phyloP scores from a whole-genome alignment of 2,113 vertebrate species.

The Ptilonorhynchus violaceus region DNA sequence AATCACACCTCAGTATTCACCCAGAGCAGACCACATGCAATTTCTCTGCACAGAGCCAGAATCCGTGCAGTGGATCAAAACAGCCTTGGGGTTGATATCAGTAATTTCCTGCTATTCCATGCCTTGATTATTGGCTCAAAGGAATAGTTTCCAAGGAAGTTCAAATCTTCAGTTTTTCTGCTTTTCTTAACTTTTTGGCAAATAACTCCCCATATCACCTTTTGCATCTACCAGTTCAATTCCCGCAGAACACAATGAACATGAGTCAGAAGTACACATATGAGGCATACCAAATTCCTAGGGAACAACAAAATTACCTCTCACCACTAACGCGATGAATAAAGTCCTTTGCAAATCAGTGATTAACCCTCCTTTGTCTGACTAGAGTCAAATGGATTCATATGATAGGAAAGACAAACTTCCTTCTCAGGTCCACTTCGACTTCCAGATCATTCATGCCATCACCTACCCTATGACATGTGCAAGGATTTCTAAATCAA shows the following conservation, averaged over 20 bases:
- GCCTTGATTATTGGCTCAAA: not conserved
- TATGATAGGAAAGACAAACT: not conserved
- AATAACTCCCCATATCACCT: not conserved
- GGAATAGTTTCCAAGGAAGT: not conserved
- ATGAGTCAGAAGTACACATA: not conserved
- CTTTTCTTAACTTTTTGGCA: not conserved
- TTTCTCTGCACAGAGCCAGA: not conserved
- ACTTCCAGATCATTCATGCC: not conserved
- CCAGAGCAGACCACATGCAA: fast-evolving
- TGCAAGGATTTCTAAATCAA: not conserved
- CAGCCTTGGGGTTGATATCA: not conserved
- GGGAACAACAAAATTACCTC: not conserved
- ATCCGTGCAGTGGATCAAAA: not conserved
- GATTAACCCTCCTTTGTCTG: not conserved
- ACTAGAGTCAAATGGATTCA: not conserved
- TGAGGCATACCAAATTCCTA: not conserved
- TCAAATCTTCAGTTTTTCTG: not conserved
- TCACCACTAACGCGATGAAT: not conserved
- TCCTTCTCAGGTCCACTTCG: not conserved
- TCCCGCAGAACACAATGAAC: not conserved
- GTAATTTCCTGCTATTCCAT: not conserved
- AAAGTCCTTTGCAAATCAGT: not conserved
- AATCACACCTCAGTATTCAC: not conserved
- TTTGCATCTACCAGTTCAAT: not conserved
- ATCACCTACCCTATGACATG: not conserved